Conservation (phyloP, 2,888 invertebrate genomes). For the Acrocera orbiculus region DNA sequence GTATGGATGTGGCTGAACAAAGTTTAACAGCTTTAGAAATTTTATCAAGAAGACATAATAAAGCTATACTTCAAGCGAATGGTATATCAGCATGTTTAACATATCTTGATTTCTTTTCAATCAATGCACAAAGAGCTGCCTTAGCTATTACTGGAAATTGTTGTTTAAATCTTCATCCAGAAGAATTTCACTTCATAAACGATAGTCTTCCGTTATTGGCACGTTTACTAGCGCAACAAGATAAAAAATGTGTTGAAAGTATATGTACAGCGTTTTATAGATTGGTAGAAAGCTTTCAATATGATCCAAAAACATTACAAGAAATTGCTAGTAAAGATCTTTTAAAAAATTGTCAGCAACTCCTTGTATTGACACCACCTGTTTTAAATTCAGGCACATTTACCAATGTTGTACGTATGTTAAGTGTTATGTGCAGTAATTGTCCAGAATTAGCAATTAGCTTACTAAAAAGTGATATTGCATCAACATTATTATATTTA, state of each 20-base stretch:
- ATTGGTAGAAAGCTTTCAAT: conserved; percentile 89
- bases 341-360: conserved; percentile 80
- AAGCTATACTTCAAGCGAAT: conserved; percentile 84
- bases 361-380: conserved; percentile 86
- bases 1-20: conserved; percentile 99
- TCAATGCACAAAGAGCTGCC: conserved; percentile 92
- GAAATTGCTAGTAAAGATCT: conserved; percentile 82
- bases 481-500: conserved; percentile 84
- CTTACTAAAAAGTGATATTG: conserved; percentile 85
- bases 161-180: conserved; percentile 80
- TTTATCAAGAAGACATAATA: conserved; percentile 89
- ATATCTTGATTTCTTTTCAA: conserved; percentile 96
- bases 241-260: conserved; percentile 95
- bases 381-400: conserved; percentile 88
- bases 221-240: conserved; percentile 62
- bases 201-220: conserved; percentile 78
- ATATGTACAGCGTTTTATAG: conserved; percentile 93
- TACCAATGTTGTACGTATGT: conserved; percentile 88
- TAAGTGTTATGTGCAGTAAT: conserved; percentile 89
- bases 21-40: conserved; percentile 93
- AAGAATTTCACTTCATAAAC: conserved; percentile 85
- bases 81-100: conserved; percentile 93
- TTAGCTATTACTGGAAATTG: conserved; percentile 95
- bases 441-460: conserved; percentile 88
- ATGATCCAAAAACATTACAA: conserved; percentile 73